Base-by-base conservation (phyloP, 2,113 vertebrate species). In the Callipepla californica region DNA sequence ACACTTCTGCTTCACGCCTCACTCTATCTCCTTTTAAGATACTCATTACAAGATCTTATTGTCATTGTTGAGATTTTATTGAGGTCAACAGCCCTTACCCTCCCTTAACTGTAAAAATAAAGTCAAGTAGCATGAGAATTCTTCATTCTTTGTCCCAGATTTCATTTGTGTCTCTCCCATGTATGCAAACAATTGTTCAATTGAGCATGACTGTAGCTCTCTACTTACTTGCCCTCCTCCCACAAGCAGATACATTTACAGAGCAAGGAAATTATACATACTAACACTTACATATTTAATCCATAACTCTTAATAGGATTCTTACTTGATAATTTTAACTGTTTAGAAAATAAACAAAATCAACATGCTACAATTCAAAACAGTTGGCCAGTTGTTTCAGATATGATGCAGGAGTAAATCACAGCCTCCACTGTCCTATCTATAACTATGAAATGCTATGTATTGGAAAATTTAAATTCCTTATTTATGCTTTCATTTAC, bases 61-160 rank as follows among this genome's bases (percentile, higher is more conserved):
- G 26, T 80, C 84, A 89, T 50, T 22, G 13, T 61, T 76, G 38
- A 84, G 62, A 87, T 89, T 87, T 92, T 92, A 96, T 91, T 93
- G 84, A 95, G 95, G 89, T 38, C 89, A 92, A 79, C 58, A 94
- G 79, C 50, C 55, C 70, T 45, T 34, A 80, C 47, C 45, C 55
- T 93, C 75, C 59, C 66, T 87, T 82, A 73, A 65, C 12, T 13
- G 30, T 5, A 59, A 65, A 75, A 84, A 80, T 7, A 69, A 85
- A 88, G 67, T 75, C 94, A 94, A 87, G 58, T n/a, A 82, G 59
- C 74, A 69, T 18, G 63, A 91, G 50, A 85, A 89, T 85, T 87
- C 91, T 47, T 78, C 45, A 79, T 77, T 91, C 81, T 57, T 15
- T 16, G 81, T 6, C 75, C 87, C 63, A 86, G 67, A 89, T 92